Evolutionary conservation across 1,140 invertebrate genomes (phyloP).

Genomic region (Sinonovacula constricta): DNA sequence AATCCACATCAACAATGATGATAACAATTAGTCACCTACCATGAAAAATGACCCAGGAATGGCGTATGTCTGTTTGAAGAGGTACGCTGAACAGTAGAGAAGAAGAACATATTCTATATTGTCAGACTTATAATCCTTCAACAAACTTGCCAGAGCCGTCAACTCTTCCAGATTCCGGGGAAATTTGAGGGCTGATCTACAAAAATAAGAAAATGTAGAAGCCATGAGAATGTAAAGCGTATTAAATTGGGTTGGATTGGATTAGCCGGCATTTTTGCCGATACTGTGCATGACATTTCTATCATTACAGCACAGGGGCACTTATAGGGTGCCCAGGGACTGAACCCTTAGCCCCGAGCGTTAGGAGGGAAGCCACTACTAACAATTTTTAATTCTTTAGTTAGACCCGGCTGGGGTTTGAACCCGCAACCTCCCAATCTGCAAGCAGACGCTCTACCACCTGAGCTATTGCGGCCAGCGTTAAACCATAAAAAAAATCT

Average conservation of each 20-base stretch:
- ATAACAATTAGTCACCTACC: conserved; percentile 76
- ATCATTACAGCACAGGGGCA: too few species aligned
- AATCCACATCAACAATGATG: too few species aligned
- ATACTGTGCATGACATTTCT: too few species aligned
- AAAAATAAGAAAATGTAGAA: conserved; percentile 38
- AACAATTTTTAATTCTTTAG: too few species aligned
- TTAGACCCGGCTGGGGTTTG: too few species aligned
- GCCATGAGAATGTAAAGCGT: background rate
- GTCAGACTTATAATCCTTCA: conserved; percentile 79
- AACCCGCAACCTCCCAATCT: too few species aligned
- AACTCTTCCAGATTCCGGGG: conserved; percentile 80
- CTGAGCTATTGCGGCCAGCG: background rate
- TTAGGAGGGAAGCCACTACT: too few species aligned
- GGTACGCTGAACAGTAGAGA: conserved; percentile 82
- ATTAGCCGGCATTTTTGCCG: too few species aligned
- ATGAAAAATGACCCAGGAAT: conserved; percentile 84
- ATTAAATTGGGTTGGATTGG: background rate
- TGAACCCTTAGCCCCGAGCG: too few species aligned
- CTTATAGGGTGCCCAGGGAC: too few species aligned
- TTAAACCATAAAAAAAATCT: background rate
- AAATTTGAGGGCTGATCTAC: conserved; percentile 73
- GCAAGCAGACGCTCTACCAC: too few species aligned
- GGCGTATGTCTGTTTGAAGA: conserved; percentile 85
- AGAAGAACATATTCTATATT: conserved; percentile 81
- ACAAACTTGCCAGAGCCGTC: conserved; percentile 71